These are phyloP conservation scores for Hanleya hanleyi DNA, from an alignment of 2,888 invertebrate species.

Conservation along the genomic window DNA sequence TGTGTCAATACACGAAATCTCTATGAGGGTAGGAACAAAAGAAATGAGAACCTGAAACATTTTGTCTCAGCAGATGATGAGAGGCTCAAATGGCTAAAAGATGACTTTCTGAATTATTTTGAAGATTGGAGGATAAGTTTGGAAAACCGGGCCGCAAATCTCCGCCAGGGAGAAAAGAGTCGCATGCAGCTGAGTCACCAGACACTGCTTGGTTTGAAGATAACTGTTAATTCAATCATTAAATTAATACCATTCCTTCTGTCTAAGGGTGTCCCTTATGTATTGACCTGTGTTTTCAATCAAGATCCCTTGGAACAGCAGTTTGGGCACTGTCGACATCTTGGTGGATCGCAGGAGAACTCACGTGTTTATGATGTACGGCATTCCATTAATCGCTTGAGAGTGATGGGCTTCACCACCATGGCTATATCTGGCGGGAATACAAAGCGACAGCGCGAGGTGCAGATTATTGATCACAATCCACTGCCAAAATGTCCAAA, in stretches of 20 bases:
- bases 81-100: conserved; percentile 18
- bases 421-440: background rate
- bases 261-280: conserved; percentile 18
- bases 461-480: background rate
- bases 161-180: background rate
- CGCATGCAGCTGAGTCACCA: conserved; percentile 29
- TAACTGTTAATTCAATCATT: conserved; percentile 25
- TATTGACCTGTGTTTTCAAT: conserved; percentile 17
- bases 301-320: conserved; percentile 39
- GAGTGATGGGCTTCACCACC: background rate
- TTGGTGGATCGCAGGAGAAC: background rate
- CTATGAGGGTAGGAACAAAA: conserved; percentile 20
- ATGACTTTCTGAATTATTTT: conserved; percentile 31
- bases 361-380: background rate
- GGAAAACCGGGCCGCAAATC: background rate
- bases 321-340: conserved; percentile 26
- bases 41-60: conserved; percentile 19
- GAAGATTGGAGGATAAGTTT: conserved; percentile 24
- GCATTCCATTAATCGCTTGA: background rate
- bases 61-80: conserved; percentile 17
- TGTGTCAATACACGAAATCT: conserved; percentile 26
- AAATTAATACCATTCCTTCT: conserved; percentile 27
- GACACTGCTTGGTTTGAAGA: conserved; percentile 30
- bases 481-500: background rate
- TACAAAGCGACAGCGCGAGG: background rate